Base-by-base conservation (phyloP, 2,113 vertebrate species). In the Euleptes europaea region DNA sequence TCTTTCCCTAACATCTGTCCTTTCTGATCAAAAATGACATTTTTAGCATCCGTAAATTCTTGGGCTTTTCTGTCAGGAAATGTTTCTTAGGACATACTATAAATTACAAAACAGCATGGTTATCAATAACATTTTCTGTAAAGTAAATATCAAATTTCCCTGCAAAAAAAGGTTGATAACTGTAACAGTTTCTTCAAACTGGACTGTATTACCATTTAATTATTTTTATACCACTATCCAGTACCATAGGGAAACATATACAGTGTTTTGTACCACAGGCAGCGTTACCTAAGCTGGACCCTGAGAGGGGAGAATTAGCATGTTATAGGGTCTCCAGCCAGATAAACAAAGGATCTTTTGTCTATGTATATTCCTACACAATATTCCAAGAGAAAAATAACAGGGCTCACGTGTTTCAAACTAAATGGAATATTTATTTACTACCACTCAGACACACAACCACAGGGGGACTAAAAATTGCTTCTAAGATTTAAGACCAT, bases 21-120 rank as follows among this genome's bases (percentile, higher is more conserved):
- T 93, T 89, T 92, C 74, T 90, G 86, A 91, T 95, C 82, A 95
- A 91, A 95, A 97, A 92, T 93, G 28, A 91, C 88, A 88, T 93
- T 93, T 84, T 93, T 93, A n/a, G 90, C 77, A 80, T 94, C 94
- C 93, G 3, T 94, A 92, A 86, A 82, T 92, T 88, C 83, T 88
- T 93, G 86, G 80, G 78, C 84, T 93, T 94, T 91, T 93, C 91
- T 95, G 90, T 82, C 91, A 94, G 88, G 57, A 94, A 94, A 88
- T 94, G 76, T 88, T 94, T n/a, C n/a, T 14, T 88, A 85, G 75
- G 85, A 87, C 75, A 35, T 90, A 21, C 88, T 91, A 65, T 95
- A 89, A 90, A n/a, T 94, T 92, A 90, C 74, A 76, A 69, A 75
- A 4, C 90, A 33, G 5, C 90, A 33, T 90, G 47, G 33, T 94